Percentiles rank a stretch among this genome's conserved stretches.
These are phyloP conservation scores for Bambusicola thoracicus DNA, from an alignment of 2,113 vertebrate genomes.

Conservation along the genomic window DNA sequence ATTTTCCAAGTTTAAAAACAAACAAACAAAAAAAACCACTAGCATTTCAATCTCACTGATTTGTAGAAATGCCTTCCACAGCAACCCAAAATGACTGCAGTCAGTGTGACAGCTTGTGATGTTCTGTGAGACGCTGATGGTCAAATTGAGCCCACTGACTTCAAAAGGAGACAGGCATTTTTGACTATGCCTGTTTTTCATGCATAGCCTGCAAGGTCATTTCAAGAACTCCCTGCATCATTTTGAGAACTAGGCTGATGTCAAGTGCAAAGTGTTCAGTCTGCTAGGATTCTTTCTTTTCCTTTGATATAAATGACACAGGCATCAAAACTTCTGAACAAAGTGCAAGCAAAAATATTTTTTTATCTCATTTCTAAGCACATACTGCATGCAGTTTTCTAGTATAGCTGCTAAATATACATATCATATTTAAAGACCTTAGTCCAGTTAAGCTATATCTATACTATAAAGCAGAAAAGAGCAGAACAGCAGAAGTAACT, in stretches of 20 bases:
- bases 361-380: neutral
- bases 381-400: neutral
- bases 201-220: slow-evolving; percentile 26
- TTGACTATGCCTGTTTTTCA: neutral
- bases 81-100: neutral
- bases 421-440: neutral
- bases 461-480: neutral
- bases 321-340: neutral
- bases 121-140: neutral
- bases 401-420: neutral
- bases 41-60: neutral
- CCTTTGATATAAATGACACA: neutral
- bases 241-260: neutral
- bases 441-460: neutral
- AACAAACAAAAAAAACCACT: neutral
- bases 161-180: neutral
- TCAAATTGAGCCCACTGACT: neutral
- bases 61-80: neutral
- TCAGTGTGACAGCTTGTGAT: neutral
- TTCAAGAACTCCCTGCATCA: neutral
- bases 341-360: neutral
- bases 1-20: neutral
- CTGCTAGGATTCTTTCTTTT: neutral
- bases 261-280: neutral
- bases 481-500: neutral